Evolutionary conservation across 53 echinoderm and acorn worm species (phyloP).

Genomic region (Patiria pectinifera): DNA sequence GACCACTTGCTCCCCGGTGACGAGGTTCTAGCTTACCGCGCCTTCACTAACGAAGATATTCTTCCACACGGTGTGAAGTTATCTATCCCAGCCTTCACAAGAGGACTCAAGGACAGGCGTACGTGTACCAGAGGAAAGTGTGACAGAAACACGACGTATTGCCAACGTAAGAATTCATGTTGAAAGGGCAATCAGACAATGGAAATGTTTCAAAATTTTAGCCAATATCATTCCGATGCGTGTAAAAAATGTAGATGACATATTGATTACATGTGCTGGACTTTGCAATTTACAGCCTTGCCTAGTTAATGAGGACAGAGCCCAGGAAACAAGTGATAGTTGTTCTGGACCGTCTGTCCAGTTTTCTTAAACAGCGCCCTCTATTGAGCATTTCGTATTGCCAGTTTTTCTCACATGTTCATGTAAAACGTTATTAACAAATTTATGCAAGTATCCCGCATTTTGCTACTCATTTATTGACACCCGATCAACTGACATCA

Average conservation of each 20-base stretch:
- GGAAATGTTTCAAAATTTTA: slow-evolving; percentile 69
- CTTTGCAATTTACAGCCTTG: slow-evolving; percentile 62
- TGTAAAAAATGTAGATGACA: slow-evolving; percentile 63
- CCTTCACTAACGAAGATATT: slow-evolving; percentile 50
- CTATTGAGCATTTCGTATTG: no score
- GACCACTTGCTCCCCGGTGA: slow-evolving; percentile 68
- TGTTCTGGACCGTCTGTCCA: no score
- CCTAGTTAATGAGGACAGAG: slow-evolving; percentile 9
- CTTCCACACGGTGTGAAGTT: slow-evolving; percentile 66
- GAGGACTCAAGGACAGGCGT: slow-evolving; percentile 44
- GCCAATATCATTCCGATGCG: slow-evolving; percentile 47
- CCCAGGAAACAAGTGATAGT: no score
- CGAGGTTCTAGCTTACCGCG: slow-evolving; percentile 68
- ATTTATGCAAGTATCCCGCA: no score
- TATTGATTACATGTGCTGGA: slow-evolving; percentile 56
- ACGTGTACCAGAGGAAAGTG: slow-evolving; percentile 40
- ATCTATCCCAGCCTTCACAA: slow-evolving; percentile 60
- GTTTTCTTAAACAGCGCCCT: no score
- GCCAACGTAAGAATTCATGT: slow-evolving; percentile 77
- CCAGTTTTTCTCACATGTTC: no score
- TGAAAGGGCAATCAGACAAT: slow-evolving; percentile 66
- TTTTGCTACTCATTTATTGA: no score
- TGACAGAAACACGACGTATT: slow-evolving; percentile 47
- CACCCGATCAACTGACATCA: no score
- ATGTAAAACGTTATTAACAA: no score